Base-by-base conservation (phyloP, 23 tunicate genomes). In the Trididemnum clinides region DNA sequence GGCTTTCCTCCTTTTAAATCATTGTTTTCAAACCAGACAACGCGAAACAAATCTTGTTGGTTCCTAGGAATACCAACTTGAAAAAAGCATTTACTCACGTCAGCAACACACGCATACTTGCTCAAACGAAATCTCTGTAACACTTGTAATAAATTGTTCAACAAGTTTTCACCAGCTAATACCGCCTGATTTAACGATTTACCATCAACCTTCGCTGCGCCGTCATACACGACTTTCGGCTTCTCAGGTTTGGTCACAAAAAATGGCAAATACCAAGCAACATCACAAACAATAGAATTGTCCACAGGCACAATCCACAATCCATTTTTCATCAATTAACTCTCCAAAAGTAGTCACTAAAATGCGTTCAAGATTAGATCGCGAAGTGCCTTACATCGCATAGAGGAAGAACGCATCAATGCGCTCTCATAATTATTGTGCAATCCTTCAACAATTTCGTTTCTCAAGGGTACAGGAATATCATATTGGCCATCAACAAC, bases 11-110 rank as follows among this genome's bases (percentile, higher is more conserved):
- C 20, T 2, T 73, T 57, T 7, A 73, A 7, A 23, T 73, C 57
- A 36, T 73, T 39, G 29, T 37, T 20, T 2, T 28, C 33, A 38
- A 10, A 73, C 80, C 80, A 73, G 25, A 73, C 7, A 19, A 73
- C 19, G 3, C 57, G 54, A 73, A 73, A 73, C 30, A 23, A 26
- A 7, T 37, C 29, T 23, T 39, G 37, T n/a, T 69, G 75, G 15
- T n/a, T 30, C 34, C 15, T 25, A 37, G 80, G 57, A 2, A 73
- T 37, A 18, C 27, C 19, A 2, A 38, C 29, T 39, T 73, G 57
- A 73, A 73, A 73, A 23, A 73, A 73, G 5, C 54, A 73, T 73
- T 73, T 73, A 28, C 57, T 73, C 3, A 73, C 26, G 22, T 73
- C 80, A 39, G 80, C 80, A 2, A 38, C 31, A 20, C n/a, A n/a